Percentiles rank a stretch among this genome's conserved stretches.
phyloP scores from a whole-genome alignment of 35 echinoderm and acorn worm species.

The Heliocidaris erythrogramma region DNA sequence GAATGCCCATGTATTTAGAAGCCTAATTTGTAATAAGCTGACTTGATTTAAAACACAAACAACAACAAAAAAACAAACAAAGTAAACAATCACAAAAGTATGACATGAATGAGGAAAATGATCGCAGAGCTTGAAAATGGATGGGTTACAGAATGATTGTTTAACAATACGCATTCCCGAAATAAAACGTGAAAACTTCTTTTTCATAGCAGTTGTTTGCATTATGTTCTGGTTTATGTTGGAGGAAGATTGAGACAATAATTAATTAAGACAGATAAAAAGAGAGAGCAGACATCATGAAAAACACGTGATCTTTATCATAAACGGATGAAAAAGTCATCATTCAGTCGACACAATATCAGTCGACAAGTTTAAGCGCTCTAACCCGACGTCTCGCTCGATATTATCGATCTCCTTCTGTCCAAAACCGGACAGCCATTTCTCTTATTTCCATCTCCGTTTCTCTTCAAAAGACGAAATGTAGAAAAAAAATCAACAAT shows the following conservation, averaged over 20 bases:
- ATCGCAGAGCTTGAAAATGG: neutral
- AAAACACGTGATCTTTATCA: neutral
- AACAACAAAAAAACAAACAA: neutral
- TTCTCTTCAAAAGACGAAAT: neutral
- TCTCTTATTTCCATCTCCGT: neutral
- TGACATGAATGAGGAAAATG: no score
- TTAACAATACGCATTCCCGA: neutral
- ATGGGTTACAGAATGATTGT: neutral
- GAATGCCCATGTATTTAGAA: neutral
- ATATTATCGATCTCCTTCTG: neutral
- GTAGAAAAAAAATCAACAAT: neutral
- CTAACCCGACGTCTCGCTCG: neutral
- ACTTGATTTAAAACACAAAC: neutral
- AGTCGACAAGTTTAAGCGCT: neutral
- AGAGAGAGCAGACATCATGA: neutral
- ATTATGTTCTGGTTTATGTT: no score
- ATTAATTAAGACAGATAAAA: neutral
- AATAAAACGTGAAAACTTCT: neutral
- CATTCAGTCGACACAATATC: neutral
- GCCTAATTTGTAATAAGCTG: neutral
- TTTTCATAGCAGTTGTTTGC: neutral
- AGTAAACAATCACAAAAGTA: no score
- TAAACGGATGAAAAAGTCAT: neutral
- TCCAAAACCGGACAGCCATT: neutral
- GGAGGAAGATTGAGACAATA: neutral